Evolutionary conservation across 1,140 invertebrate species (phyloP), one percentile per base, ranked within the genome.

Genomic region (Zelostemma sp.): DNA sequence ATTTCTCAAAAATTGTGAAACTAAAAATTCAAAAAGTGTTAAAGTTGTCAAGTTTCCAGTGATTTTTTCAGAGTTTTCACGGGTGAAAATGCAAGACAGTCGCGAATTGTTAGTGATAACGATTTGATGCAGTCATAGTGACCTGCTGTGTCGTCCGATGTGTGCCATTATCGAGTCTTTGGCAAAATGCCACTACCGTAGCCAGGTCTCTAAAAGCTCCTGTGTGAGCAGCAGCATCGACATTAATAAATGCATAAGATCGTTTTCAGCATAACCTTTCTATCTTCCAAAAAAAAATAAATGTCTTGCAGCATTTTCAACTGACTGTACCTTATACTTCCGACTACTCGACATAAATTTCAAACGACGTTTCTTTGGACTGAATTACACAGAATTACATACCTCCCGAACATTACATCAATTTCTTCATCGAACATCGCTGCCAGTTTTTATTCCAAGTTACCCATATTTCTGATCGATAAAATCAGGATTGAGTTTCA

Each of bases 81-180:
- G 25, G 25, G 25, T 8, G 25, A 28, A 4, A 28, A 68, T 66
- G 19, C n/a, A 21, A 46, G 43, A 47, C 25, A 18, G 12, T 56
- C 16, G 40, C 33, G 69, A 72, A 68, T 67, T 73, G 53, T 70
- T 66, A 55, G 68, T 68, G 69, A 63, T 74, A 72, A 61, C 67
- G 65, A 74, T 70, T 71, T 56, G 53, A 65, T 73, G 75, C 70
- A 64, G 67, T 61, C 40, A 68, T 48, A 46, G 57, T 62, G 61
- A 68, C 60, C 62, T 50, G 58, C 28, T 61, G 46, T n/a, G 49
- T 48, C 66, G 41, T 46, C 41, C 64, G 55, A 67, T 63, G 61
- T 65, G 73, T 73, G 68, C 72, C 75, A 73, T 74, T 71, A 71
- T 73, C 59, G 64, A 63, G 68, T 66, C 55, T 70, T 61, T 77